Evolutionary conservation across 1,140 invertebrate genomes (phyloP), one percentile per base, ranked within the genome.

Genomic region (Campoletis sonorensis): DNA sequence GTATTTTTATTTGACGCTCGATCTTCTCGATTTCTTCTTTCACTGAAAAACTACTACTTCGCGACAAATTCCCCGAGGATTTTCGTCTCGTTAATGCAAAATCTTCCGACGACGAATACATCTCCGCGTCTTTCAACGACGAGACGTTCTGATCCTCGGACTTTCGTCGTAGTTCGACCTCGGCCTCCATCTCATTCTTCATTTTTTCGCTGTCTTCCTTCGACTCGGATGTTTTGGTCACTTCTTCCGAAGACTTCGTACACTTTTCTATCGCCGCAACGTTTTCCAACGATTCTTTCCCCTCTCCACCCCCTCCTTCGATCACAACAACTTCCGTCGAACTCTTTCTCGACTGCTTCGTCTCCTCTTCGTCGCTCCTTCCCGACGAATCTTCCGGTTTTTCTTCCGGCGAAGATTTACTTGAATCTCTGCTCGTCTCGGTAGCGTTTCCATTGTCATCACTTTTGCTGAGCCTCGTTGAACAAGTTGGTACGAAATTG

Each of bases 21-120:
- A 91, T 90, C 30, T 91, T 91, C 51, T 91, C 88, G 10, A 91
- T 91, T 51, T 91, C 89, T 0, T 91, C 90, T 49, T 90, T 90
- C 0, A 91, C 89, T 0, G 86, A 91, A 72, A 91, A 91, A 72
- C 86, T 90, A 8, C 90, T 84, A 18, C 79, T 87, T 67, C 86
- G 85, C 1, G 85, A 88, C 7, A 88, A 80, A 7, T 79, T 71
- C 16, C 75, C 67, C 0, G 82, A 77, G 1, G 80, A 86, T 81
- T 11, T 86, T 80, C 13, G 83, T 23, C 16, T 45, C 67, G 18
- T 80, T 61, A 72, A 10, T 1, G 76, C 18, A 13, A 45, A 23
- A 16, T 78, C 58, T 77, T 77, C 51, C 27, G 13, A 27, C 30
- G 67, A 70, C 27, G 54, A 45, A 51, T 26, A 40, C 26, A 26